These are phyloP conservation scores for Empidonax alnorum DNA, from an alignment of 2,113 vertebrate genomes.

Conservation along the genomic window DNA sequence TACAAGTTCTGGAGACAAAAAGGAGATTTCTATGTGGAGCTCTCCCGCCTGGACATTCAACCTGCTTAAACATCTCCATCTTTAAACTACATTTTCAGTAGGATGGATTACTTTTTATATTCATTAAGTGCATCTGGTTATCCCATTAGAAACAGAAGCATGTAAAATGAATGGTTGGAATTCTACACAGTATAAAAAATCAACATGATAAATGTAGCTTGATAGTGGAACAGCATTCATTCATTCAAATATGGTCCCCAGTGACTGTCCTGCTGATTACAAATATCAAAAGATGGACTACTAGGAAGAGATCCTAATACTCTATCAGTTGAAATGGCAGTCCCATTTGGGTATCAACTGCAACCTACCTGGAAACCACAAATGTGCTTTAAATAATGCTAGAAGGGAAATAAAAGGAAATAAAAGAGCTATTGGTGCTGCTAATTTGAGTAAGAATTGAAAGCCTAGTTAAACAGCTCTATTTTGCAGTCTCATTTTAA, in stretches of 20 bases:
- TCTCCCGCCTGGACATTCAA: slow-evolving; percentile 13
- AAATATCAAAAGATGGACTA: background rate
- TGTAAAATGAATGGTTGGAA: background rate
- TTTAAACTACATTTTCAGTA: slow-evolving; percentile 18
- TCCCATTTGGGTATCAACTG: background rate
- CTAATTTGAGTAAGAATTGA: slow-evolving; percentile 24
- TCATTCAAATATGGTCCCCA: background rate
- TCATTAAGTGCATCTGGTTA: background rate
- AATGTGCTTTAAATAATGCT: background rate
- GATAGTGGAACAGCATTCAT: background rate
- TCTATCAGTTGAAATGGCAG: background rate
- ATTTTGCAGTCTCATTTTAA: slow-evolving; percentile 29
- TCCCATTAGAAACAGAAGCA: background rate
- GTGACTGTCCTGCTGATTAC: background rate
- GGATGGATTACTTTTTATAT: background rate
- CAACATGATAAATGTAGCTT: background rate
- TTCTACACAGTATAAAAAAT: background rate
- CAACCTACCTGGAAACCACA: background rate
- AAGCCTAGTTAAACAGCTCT: background rate
- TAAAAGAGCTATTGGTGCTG: background rate
- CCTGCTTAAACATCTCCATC: background rate
- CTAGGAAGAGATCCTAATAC: background rate
- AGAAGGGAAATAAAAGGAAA: background rate
- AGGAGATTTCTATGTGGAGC: background rate
- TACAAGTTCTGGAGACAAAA: slow-evolving; percentile 7